Percentiles rank a stretch among this genome's conserved stretches.
phyloP scores from a whole-genome alignment of 2,888 invertebrate genomes.

The Drosophila crucigera region DNA sequence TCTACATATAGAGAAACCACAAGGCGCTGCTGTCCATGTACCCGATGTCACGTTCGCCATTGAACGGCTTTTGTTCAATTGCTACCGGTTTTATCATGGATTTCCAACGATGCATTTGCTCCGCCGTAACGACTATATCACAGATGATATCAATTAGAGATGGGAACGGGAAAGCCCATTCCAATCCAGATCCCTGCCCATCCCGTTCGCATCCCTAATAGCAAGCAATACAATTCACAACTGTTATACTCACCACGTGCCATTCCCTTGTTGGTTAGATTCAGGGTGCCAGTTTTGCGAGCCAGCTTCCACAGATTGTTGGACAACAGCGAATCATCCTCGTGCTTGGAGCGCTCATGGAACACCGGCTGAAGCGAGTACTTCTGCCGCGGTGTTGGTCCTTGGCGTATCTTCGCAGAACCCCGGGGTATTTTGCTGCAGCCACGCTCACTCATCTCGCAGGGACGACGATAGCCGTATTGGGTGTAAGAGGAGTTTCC shows the following conservation, averaged over 20 bases:
- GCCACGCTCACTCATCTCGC: constrained; percentile 38
- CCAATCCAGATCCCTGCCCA: background rate
- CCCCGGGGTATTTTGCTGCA: constrained; percentile 59
- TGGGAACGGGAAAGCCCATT: background rate
- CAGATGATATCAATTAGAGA: constrained; percentile 6
- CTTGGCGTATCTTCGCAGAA: constrained; percentile 46
- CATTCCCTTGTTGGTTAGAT: constrained; percentile 91
- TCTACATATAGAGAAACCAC: constrained; percentile 63
- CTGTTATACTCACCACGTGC: constrained; percentile 87
- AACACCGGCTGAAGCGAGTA: constrained; percentile 87
- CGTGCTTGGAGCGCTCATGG: constrained; percentile 87
- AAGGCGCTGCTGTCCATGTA: constrained; percentile 65
- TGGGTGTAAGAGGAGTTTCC: constrained; percentile 24
- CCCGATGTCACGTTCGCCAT: background rate
- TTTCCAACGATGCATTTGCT: constrained; percentile 56
- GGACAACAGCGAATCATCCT: constrained; percentile 90
- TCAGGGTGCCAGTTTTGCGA: constrained; percentile 92
- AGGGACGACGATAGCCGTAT: constrained; percentile 27
- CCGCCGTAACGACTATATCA: constrained; percentile 44
- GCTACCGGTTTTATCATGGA: constrained; percentile 16
- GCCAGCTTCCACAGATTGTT: constrained; percentile 91
- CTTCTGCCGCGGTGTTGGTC: constrained; percentile 61
- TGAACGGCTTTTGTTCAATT: background rate
- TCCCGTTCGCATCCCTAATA: background rate
- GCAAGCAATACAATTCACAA: background rate